A percentile compares a stretch with the other conserved stretches of the same genome.
Evolutionary conservation across 2,797 vertebrate genomes (phyloP).

Genomic region (Crypturellus tataupa): DNA sequence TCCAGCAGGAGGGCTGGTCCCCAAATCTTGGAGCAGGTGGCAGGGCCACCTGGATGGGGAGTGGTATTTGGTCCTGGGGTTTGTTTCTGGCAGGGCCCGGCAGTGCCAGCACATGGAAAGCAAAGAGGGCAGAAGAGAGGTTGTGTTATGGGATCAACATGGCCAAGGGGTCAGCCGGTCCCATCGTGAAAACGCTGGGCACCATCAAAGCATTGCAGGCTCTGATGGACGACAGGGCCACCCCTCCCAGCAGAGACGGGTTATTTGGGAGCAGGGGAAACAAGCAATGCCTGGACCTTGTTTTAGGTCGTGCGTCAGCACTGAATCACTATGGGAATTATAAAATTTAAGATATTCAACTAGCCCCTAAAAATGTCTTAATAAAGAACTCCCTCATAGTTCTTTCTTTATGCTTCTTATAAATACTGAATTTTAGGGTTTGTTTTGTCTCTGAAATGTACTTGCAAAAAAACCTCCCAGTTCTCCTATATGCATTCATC

Average conservation of each 20-base stretch:
- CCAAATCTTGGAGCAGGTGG: not conserved
- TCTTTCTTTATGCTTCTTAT: not conserved
- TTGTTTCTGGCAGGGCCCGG: not conserved
- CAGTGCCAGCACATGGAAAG: not conserved
- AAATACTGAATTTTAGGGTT: not conserved
- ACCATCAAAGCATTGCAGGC: not conserved
- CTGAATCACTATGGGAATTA: not conserved
- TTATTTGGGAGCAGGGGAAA: not conserved
- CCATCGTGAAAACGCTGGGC: accelerated
- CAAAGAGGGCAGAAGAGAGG: not conserved
- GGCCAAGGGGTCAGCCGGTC: not conserved
- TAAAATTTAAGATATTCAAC: not conserved
- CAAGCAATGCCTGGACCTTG: not conserved
- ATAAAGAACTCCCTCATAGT: not conserved
- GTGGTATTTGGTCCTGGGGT: not conserved
- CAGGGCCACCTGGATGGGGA: not conserved
- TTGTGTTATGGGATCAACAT: not conserved
- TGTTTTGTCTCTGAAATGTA: slow-evolving; percentile 37
- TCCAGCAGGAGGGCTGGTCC: not conserved
- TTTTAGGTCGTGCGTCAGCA: not conserved
- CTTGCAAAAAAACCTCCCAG: not conserved
- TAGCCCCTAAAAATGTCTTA: not conserved
- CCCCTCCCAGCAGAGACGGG: not conserved
- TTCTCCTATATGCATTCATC: not conserved
- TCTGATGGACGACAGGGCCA: not conserved